These are phyloP conservation scores for Myopa testacea DNA, from an alignment of 2,888 invertebrate species.

Conservation along the genomic window DNA sequence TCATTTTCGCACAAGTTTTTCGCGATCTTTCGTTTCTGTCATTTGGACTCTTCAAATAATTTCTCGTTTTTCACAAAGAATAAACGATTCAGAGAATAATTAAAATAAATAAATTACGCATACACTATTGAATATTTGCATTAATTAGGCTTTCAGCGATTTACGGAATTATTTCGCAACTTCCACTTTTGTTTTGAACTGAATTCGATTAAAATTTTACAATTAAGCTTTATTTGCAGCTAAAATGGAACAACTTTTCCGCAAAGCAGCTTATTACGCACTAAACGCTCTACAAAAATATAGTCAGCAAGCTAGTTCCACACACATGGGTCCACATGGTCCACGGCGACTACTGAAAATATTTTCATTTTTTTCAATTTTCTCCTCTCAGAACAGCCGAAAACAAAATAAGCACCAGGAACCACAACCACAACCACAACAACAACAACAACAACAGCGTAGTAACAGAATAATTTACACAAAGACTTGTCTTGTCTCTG, in stretches of 20 bases:
- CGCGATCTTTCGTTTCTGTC: background rate
- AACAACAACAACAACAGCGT: no score
- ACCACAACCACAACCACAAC: no score
- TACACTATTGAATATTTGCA: background rate
- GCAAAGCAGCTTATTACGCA: conserved; percentile 54
- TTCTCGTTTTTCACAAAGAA: background rate
- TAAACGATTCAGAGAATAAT: background rate
- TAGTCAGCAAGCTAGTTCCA: background rate
- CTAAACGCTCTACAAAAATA: conserved; percentile 50
- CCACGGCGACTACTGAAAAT: background rate
- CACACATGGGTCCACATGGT: no score
- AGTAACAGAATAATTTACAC: no score
- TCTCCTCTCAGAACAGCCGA: background rate
- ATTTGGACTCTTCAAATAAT: background rate
- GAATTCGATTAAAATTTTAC: background rate
- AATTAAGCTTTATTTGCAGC: conserved; percentile 19
- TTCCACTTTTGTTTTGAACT: background rate
- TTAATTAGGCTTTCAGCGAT: background rate
- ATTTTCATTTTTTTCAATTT: background rate
- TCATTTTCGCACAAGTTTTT: background rate
- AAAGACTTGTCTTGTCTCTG: no score
- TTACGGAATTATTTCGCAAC: background rate
- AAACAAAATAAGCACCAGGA: background rate
- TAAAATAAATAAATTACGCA: background rate
- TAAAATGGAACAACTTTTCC: conserved; percentile 43